Evolutionary conservation across 1,140 invertebrate genomes (phyloP).

Genomic region (Archegozetes longisetosus): DNA sequence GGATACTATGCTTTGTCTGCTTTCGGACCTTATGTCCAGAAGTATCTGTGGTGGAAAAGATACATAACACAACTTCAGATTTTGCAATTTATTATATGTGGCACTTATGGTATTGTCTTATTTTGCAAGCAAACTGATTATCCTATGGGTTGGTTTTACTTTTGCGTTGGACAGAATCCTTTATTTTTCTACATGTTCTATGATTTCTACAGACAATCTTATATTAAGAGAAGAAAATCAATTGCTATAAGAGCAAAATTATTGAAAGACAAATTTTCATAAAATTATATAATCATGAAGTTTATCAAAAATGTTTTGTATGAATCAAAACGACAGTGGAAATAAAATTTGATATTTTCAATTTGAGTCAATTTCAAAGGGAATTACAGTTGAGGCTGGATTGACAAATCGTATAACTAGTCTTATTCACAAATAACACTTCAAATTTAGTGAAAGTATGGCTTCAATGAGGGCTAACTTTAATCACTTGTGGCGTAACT

Average conservation of each 20-base stretch:
- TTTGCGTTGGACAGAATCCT: constrained; percentile 10
- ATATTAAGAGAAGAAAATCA: background rate
- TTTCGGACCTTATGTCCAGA: constrained; percentile 34
- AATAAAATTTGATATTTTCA: no score
- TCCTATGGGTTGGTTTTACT: background rate
- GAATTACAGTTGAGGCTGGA: no score
- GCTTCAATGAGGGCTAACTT: no score
- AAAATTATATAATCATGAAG: background rate
- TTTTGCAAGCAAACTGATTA: background rate
- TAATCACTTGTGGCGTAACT: no score
- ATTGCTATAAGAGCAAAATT: background rate
- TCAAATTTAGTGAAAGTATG: no score
- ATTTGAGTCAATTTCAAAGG: no score
- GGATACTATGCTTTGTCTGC: constrained; percentile 37
- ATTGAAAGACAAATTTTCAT: background rate
- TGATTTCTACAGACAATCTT: constrained; percentile 14
- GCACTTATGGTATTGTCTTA: background rate
- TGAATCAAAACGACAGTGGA: no score
- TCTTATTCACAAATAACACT: no score
- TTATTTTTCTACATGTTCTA: constrained; percentile 17
- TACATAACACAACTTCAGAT: constrained; percentile 38
- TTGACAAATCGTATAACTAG: no score
- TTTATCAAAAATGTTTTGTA: no score
- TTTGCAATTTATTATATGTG: constrained; percentile 14
- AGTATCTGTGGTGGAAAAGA: constrained; percentile 39